phyloP scores from a whole-genome alignment of 2,888 invertebrate genomes.

The Nomada ruficornis region DNA sequence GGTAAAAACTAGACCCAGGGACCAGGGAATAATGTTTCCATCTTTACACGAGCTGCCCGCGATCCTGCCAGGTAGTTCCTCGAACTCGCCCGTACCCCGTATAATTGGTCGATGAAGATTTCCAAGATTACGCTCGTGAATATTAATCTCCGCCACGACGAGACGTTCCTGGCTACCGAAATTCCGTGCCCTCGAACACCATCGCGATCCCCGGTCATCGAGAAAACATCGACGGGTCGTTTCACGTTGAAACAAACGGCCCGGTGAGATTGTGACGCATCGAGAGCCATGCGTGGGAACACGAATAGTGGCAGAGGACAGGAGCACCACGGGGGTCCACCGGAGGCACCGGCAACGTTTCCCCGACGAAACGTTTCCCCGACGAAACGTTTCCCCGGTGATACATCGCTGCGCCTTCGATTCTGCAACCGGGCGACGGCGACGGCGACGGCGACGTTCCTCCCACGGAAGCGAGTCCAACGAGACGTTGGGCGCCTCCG shows the following conservation, averaged over 20 bases:
- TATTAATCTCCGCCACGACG: slow-evolving; percentile 74
- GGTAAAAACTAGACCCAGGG: slow-evolving; percentile 65
- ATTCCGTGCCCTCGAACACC: not conserved
- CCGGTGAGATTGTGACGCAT: slow-evolving; percentile 38
- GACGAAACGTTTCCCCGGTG: slow-evolving; percentile 81
- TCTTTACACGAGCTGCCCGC: slow-evolving; percentile 70
- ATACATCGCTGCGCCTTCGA: slow-evolving; percentile 71
- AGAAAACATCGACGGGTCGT: not conserved
- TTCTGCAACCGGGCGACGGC: not conserved
- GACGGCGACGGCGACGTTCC: slow-evolving; percentile 22
- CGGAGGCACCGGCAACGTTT: slow-evolving; percentile 61
- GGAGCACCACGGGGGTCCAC: slow-evolving; percentile 67
- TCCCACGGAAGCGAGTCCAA: slow-evolving; percentile 50
- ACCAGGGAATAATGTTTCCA: slow-evolving; percentile 78
- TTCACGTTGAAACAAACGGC: not conserved
- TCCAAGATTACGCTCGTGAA: slow-evolving; percentile 73
- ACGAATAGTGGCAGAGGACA: slow-evolving; percentile 44
- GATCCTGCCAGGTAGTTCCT: slow-evolving; percentile 64
- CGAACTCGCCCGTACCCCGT: slow-evolving; percentile 60
- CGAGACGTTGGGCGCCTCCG: not conserved
- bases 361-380: slow-evolving; percentile 76
- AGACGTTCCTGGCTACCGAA: slow-evolving; percentile 61
- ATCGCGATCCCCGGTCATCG: not conserved
- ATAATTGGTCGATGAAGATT: slow-evolving; percentile 71
- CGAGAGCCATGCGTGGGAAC: slow-evolving; percentile 53